phyloP scores from a whole-genome alignment of 1,140 invertebrate genomes.

The Zaprionus gabonicus region DNA sequence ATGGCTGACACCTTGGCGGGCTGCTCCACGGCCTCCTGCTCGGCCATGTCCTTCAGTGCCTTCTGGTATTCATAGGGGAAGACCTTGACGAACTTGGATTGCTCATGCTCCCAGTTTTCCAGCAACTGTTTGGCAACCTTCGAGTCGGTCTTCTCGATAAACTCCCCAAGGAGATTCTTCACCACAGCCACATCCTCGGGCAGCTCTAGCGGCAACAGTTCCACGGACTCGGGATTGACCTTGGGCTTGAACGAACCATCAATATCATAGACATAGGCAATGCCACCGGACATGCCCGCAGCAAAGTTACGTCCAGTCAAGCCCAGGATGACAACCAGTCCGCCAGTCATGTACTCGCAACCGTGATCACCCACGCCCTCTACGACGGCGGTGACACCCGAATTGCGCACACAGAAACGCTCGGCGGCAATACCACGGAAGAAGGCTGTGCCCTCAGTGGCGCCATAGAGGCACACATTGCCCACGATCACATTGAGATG shows the following conservation, averaged over 20 bases:
- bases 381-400: conserved; percentile 95
- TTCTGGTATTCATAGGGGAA: conserved; percentile 99
- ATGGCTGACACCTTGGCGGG: conserved; percentile 83
- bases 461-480: conserved; percentile 99
- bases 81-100: conserved; percentile 96
- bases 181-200: conserved; percentile 93
- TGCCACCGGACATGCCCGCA: conserved; percentile 98
- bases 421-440: conserved; percentile 99
- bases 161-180: conserved; percentile 92
- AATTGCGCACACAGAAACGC: conserved; percentile 99
- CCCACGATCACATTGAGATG: conserved; percentile 98
- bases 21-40: conserved; percentile 86
- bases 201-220: conserved; percentile 91
- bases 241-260: conserved; percentile 93
- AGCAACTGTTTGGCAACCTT: conserved; percentile 92
- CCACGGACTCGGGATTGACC: conserved; percentile 96
- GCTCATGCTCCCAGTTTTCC: conserved; percentile 92
- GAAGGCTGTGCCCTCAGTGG: conserved; percentile 96
- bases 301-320: conserved; percentile 99
- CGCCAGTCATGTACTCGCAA: conserved; percentile 99
- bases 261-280: conserved; percentile 97
- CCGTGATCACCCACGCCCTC: conserved; percentile 99
- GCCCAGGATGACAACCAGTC: conserved; percentile 95
- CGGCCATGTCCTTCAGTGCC: conserved; percentile 91
- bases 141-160: conserved; percentile 95